Base-by-base conservation (phyloP, 1,140 invertebrate species). In the Pseudomyrmex concolor region DNA sequence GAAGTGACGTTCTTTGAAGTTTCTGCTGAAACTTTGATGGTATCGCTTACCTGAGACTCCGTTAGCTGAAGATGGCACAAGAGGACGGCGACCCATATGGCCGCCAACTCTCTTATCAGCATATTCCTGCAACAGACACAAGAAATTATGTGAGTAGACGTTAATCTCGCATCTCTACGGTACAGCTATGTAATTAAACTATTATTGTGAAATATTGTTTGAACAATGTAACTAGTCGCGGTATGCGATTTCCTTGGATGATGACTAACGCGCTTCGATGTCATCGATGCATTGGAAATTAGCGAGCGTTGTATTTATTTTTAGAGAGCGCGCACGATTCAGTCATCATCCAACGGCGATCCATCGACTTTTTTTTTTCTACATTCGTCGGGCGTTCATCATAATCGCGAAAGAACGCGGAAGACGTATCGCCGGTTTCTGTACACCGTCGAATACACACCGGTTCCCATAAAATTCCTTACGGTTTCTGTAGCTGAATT, bases 61-160 rank as follows among this genome's bases (percentile, higher is more conserved):
- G 94, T 93, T 92, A 93, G 87, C 91, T 91, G 92, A 91, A 95
- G 90, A 92, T 94, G 92, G 92, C 93, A 94, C 92, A 95, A 91
- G 91, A 95, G 91, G 90, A 93, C 90, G 94, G 94, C 94, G 94
- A 94, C 93, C 95, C 90, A 93, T 73, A 94, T 72, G 93, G 94
- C 89, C 93, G 94, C 94, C 94, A 93, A 92, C 92, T 93, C 90
- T 92, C 95, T 94, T 94, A 95, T 94, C 92, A 95, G 91, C 95
- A 95, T 95, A 90, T 91, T 94, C 93, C 95, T 95, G 93, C 45
- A 94, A 94, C 89, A 93, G 80, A 89, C 86, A 88, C 22, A 89
- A 71, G 84, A 85, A 70, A 62, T 62, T 50, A 45, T n/a, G 15
- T 80, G 15, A 80, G 51, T 45, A 17, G 48, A n/a, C 19, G 64